These are phyloP conservation scores for Antechinus flavipes DNA, from an alignment of 2,113 vertebrate genomes.

Conservation along the genomic window DNA sequence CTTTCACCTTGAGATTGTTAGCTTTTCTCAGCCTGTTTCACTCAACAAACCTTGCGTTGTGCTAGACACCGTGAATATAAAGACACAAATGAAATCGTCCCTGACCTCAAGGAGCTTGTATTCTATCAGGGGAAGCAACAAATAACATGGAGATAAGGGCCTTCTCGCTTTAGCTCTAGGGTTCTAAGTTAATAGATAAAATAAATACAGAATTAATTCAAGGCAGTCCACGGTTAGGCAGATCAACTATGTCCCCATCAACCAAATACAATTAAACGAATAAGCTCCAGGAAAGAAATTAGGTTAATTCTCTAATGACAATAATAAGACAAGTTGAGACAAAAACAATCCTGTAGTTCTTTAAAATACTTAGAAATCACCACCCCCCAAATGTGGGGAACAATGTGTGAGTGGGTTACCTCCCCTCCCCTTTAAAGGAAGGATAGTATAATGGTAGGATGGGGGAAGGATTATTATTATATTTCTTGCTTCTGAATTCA, in stretches of 20 bases:
- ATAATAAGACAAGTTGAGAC: neutral
- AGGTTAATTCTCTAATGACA: neutral
- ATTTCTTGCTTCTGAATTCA: neutral
- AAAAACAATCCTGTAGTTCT: neutral
- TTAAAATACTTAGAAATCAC: slow-evolving; percentile 14
- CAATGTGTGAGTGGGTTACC: neutral
- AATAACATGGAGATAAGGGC: neutral
- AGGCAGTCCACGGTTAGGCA: neutral
- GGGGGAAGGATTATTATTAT: neutral
- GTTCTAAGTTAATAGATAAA: neutral
- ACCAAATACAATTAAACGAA: neutral
- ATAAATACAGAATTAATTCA: neutral
- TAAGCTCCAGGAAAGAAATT: neutral
- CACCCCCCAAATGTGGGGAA: neutral
- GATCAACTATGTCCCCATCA: neutral
- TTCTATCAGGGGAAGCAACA: neutral
- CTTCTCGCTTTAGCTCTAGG: neutral
- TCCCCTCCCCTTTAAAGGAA: neutral
- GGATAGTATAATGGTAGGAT: neutral
- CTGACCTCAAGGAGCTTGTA: neutral
- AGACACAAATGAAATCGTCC: neutral
- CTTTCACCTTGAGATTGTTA: neutral
- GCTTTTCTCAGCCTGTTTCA: neutral
- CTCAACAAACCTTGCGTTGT: neutral
- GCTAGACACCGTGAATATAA: neutral